Evolutionary conservation across 2,113 vertebrate genomes (phyloP).

Genomic region (Prochilodus magdalenae): DNA sequence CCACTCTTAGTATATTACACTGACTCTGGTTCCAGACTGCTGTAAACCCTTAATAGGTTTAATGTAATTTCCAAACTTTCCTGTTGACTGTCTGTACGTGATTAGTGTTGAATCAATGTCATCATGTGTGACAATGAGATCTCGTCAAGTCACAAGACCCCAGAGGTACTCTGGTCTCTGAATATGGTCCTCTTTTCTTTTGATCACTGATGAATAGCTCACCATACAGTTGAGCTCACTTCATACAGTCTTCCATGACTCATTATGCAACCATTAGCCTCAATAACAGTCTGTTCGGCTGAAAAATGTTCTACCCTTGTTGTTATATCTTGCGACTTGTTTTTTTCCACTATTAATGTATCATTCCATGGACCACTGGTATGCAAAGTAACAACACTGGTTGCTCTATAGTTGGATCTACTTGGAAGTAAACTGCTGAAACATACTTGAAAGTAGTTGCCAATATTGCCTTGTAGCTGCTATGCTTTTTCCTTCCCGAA

Average conservation of each 20-base stretch:
- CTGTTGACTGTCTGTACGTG: neutral
- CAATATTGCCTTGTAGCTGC: neutral
- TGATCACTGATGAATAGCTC: neutral
- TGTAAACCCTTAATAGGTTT: neutral
- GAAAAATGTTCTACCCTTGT: no score
- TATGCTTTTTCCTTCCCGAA: neutral
- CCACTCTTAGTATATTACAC: neutral
- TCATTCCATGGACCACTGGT: no score
- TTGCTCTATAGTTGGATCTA: no score
- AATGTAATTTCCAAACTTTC: neutral
- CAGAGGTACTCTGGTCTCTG: slow-evolving; percentile 3
- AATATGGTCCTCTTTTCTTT: neutral
- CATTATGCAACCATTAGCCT: no score
- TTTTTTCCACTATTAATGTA: no score
- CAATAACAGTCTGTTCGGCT: no score
- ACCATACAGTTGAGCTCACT: neutral
- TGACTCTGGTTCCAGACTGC: slow-evolving; percentile 4
- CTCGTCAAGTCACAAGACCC: neutral
- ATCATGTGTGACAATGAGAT: neutral
- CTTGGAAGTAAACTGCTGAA: no score
- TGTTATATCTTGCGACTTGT: no score
- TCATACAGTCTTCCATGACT: neutral
- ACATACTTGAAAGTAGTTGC: neutral
- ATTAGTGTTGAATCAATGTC: neutral
- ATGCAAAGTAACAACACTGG: neutral